Percentiles rank a stretch among this genome's conserved stretches.
Conservation (phyloP, 2,113 vertebrate species). For the Gopherus evgoodei region DNA sequence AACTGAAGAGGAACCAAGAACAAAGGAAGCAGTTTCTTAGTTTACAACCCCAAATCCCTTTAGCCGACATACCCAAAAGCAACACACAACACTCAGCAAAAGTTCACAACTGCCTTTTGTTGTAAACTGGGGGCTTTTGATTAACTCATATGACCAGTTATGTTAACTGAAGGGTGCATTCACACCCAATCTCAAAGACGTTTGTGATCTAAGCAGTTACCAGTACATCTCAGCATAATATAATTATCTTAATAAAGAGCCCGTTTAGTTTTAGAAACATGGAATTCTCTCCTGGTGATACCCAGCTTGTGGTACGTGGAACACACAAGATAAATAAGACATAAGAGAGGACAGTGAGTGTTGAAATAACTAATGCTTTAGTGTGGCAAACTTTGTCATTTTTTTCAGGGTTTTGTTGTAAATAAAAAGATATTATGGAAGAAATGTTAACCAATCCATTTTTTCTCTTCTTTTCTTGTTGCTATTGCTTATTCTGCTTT, state of each 20-base stretch:
- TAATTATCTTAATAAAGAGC: neutral
- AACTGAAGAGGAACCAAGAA: neutral
- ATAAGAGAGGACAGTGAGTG: neutral
- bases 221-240: neutral
- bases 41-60: neutral
- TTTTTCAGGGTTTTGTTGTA: neutral
- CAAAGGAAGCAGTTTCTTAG: neutral
- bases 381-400: neutral
- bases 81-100: neutral
- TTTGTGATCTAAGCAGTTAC: neutral
- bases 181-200: neutral
- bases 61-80: neutral
- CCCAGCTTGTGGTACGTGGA: neutral
- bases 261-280: neutral
- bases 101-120: neutral
- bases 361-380: neutral
- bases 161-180: neutral
- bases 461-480: neutral
- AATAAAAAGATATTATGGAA: neutral
- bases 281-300: neutral
- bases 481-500: neutral
- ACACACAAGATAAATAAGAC: neutral
- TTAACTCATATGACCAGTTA: neutral
- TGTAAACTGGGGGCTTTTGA: neutral
- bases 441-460: neutral